Percentiles rank a stretch among this genome's conserved stretches.
phyloP scores from a whole-genome alignment of 2,888 invertebrate species.

The Xestobium rufovillosum region DNA sequence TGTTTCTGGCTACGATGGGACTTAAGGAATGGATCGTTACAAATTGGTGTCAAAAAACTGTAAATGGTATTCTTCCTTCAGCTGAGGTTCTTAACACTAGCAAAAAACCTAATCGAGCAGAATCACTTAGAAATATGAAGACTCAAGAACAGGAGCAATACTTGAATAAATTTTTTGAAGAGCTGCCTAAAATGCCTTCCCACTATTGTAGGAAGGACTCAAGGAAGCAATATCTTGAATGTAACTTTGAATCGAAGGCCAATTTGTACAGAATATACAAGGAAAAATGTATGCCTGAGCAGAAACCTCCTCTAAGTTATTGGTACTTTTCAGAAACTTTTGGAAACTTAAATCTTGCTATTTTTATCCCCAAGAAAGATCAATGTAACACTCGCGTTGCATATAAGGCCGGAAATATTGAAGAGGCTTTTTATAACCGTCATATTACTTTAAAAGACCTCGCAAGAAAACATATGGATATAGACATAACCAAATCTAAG shows the following conservation, averaged over 20 bases:
- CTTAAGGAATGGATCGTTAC: too few relatives aligned
- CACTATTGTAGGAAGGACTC: conserved; percentile 7
- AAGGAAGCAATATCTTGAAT: conserved; percentile 8
- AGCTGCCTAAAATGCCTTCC: too few relatives aligned
- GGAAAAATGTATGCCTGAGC: conserved; percentile 9
- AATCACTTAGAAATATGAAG: too few relatives aligned
- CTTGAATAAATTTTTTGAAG: too few relatives aligned
- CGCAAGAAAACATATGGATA: conserved; percentile 6
- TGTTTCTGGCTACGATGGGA: too few relatives aligned
- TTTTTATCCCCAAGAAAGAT: conserved; percentile 16
- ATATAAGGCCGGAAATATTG: conserved; percentile 14
- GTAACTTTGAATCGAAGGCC: conserved; percentile 13
- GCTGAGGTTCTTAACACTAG: neutral
- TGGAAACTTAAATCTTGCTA: conserved; percentile 12
- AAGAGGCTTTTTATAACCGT: conserved; percentile 5
- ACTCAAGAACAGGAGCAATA: too few relatives aligned
- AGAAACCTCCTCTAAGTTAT: conserved; percentile 9
- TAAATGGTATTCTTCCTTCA: conserved; percentile 3
- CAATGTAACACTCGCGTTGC: conserved; percentile 17
- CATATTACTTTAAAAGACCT: conserved; percentile 9
- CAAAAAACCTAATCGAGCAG: too few relatives aligned
- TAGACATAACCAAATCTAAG: conserved; percentile 6
- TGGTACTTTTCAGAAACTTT: conserved; percentile 14
- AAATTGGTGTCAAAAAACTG: too few relatives aligned
- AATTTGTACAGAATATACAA: conserved; percentile 12